These are phyloP conservation scores for Serranus cabrilla DNA, from an alignment of 2,797 vertebrate genomes.

Conservation along the genomic window DNA sequence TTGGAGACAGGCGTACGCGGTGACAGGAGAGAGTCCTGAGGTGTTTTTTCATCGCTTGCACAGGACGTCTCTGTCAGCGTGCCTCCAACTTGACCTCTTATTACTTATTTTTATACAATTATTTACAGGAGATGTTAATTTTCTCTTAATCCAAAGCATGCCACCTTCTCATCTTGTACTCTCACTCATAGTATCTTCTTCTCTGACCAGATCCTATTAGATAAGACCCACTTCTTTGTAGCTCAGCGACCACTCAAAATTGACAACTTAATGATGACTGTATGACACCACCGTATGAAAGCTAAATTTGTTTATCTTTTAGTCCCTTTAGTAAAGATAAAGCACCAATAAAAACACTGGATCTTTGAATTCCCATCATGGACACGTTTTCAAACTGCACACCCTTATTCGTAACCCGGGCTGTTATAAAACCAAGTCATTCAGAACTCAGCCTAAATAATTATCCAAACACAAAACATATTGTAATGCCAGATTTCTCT, in stretches of 20 bases:
- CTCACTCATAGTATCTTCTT: neutral
- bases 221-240: neutral
- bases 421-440: too few relatives aligned
- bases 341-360: neutral
- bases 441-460: too few relatives aligned
- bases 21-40: slow-evolving; percentile 26
- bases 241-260: neutral
- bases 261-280: neutral
- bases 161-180: neutral
- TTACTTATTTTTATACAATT: neutral
- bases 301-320: neutral
- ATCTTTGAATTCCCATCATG: neutral
- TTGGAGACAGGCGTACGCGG: slow-evolving; percentile 15
- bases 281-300: neutral
- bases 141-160: neutral
- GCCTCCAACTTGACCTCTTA: neutral
- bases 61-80: neutral
- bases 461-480: too few relatives aligned
- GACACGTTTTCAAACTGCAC: neutral
- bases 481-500: too few relatives aligned
- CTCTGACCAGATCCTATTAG: neutral
- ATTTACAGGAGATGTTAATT: neutral
- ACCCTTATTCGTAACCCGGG: neutral
- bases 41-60: neutral
- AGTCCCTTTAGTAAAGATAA: too few relatives aligned